Evolutionary conservation across 2,797 vertebrate species (phyloP).

Genomic region (Accipiter superciliosus): DNA sequence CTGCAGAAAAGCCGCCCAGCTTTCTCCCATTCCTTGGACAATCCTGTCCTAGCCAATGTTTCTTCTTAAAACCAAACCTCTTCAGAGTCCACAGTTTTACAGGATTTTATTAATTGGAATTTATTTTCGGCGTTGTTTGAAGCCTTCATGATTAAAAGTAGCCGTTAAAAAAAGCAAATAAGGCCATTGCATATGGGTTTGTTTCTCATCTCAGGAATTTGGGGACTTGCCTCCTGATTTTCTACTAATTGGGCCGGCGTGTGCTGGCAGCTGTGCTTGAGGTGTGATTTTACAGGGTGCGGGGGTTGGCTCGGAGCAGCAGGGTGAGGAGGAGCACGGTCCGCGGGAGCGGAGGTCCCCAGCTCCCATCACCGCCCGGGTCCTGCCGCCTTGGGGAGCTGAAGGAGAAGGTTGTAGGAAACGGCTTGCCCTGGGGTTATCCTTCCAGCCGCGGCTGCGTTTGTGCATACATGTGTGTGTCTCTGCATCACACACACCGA

Average conservation of each 20-base stretch:
- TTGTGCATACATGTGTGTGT: neutral
- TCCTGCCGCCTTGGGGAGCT: neutral
- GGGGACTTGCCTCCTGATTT: neutral
- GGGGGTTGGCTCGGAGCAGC: neutral
- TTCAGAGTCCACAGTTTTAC: neutral
- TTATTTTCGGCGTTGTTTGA: neutral
- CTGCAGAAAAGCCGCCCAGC: neutral
- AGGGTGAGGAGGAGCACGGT: neutral
- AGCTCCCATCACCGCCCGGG: neutral
- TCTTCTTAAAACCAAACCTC: neutral
- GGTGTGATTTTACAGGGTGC: neutral
- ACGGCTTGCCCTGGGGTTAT: neutral
- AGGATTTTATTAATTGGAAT: neutral
- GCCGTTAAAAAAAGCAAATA: neutral
- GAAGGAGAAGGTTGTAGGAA: neutral
- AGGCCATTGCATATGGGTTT: neutral
- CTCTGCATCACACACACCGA: neutral
- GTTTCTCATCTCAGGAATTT: neutral
- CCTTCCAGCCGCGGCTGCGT: fast-evolving
- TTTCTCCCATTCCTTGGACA: neutral
- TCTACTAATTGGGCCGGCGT: neutral
- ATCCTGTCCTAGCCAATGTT: neutral
- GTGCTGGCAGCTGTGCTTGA: neutral
- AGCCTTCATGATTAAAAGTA: neutral
- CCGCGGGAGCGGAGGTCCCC: neutral